Evolutionary conservation across 2,888 invertebrate species (phyloP), one percentile per base, ranked within the genome.

Genomic region (Eilema depressum): DNA sequence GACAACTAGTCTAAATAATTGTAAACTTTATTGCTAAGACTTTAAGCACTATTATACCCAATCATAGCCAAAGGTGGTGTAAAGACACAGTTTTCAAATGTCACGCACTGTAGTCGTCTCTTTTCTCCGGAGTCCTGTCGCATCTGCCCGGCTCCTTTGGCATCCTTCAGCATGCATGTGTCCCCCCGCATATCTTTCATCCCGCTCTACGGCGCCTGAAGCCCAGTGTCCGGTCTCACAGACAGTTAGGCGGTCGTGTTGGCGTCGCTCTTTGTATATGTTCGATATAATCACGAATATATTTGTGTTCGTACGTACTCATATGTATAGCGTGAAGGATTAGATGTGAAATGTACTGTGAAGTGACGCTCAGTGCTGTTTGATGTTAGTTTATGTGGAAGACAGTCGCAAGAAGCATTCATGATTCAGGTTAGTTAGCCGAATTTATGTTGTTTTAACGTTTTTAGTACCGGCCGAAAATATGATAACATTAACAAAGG

Each of bases 81-180:
- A 95, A 91, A 95, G 95, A 95, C 95, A 95, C 94, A 93, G 91
- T 95, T 95, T 95, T 94, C 93, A 94, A 94, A 94, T 95, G 95
- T 95, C 95, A 94, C 93, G 92, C 86, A 89, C 92, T 94, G 94
- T 93, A 91, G 94, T 94, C 92, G 93, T 95, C 95, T 95, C 95
- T 95, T 95, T 95, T 95, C 95, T 92, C 90, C 94, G 88, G 91
- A 92, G 94, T 95, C 94, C 94, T 94, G 95, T 93, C 93, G 93
- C 94, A 92, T 94, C 93, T 94, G 93, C 91, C 91, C 88, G 86
- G 90, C 91, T 93, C 94, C 95, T 94, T 94, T 92, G 91, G 93
- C 91, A 93, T 95, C 95, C 95, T 95, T 95, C 93, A 92, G 92
- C 90, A 85, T 91, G 90, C 90, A 90, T 92, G 90, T 90, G 88